Evolutionary conservation across 2,888 invertebrate genomes (phyloP).

Genomic region (Thecophora atra): DNA sequence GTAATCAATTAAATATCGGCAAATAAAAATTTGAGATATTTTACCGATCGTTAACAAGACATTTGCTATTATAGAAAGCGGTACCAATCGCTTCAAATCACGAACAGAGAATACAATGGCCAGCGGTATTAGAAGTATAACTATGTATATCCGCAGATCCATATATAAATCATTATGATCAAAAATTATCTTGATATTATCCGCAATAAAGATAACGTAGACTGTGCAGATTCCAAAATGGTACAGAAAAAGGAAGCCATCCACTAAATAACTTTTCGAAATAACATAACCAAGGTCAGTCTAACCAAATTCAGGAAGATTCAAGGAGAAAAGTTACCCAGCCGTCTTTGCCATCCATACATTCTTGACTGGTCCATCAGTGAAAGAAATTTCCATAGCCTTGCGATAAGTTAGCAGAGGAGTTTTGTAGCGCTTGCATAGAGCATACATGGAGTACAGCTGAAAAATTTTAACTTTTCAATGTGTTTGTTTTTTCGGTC

Average conservation of each 20-base stretch:
- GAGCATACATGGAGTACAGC: conserved; percentile 47
- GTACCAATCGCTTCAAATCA: conserved; percentile 84
- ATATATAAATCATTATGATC: conserved; percentile 68
- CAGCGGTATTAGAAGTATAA: conserved; percentile 72
- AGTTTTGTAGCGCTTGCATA: conserved; percentile 71
- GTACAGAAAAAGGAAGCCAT: conserved; percentile 83
- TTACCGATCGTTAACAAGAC: conserved; percentile 77
- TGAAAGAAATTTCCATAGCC: conserved; percentile 79
- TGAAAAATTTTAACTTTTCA: conserved; percentile 29
- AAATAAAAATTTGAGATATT: neutral
- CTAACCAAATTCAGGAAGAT: neutral
- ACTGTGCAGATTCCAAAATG: conserved; percentile 97
- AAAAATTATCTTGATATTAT: conserved; percentile 79
- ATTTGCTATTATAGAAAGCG: conserved; percentile 91
- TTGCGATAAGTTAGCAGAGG: conserved; percentile 82
- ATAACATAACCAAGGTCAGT: neutral
- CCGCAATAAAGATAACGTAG: conserved; percentile 91
- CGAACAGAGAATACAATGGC: conserved; percentile 75
- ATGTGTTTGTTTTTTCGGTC: neutral
- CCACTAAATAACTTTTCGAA: conserved; percentile 73
- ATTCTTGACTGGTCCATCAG: conserved; percentile 74
- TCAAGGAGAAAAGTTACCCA: conserved; percentile 49
- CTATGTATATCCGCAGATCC: conserved; percentile 66
- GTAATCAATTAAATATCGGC: neutral
- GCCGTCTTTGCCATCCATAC: conserved; percentile 70